A percentile compares a stretch with the other conserved stretches of the same genome.
phyloP scores from a whole-genome alignment of 2,888 invertebrate genomes.

The Gandaritis pyraliata region DNA sequence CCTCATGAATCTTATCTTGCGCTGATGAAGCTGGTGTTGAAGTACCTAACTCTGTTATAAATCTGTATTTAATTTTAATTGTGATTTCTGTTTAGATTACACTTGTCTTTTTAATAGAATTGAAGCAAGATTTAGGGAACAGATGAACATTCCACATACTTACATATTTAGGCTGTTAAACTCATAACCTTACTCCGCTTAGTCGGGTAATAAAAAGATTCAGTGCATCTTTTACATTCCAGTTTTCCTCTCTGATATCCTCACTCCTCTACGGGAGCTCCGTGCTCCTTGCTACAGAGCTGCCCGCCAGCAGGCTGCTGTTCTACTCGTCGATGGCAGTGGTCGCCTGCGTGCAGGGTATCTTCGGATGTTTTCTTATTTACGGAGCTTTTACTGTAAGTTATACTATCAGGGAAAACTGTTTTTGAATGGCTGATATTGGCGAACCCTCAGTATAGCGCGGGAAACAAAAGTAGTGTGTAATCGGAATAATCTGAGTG shows the following conservation, averaged over 20 bases:
- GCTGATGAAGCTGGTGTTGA: too few species aligned
- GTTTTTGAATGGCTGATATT: background rate
- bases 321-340: constrained; percentile 57
- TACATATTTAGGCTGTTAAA: too few species aligned
- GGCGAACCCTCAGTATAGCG: background rate
- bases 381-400: constrained; percentile 64
- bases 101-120: too few species aligned
- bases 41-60: too few species aligned
- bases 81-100: too few species aligned
- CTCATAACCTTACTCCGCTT: too few species aligned
- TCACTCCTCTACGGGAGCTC: constrained; percentile 57
- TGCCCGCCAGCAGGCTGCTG: constrained; percentile 47
- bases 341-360: constrained; percentile 50
- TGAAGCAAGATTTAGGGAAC: too few species aligned
- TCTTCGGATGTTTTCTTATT: constrained; percentile 58
- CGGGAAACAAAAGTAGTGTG: too few species aligned
- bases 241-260: constrained; percentile 55
- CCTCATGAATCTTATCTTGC: too few species aligned
- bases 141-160: too few species aligned
- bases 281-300: constrained; percentile 45
- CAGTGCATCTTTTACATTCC: constrained; percentile 29
- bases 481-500: too few species aligned
- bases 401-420: background rate
- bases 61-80: too few species aligned
- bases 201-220: background rate